Base-by-base conservation (phyloP, 2,797 vertebrate genomes). In the Darevskia nairensis region DNA sequence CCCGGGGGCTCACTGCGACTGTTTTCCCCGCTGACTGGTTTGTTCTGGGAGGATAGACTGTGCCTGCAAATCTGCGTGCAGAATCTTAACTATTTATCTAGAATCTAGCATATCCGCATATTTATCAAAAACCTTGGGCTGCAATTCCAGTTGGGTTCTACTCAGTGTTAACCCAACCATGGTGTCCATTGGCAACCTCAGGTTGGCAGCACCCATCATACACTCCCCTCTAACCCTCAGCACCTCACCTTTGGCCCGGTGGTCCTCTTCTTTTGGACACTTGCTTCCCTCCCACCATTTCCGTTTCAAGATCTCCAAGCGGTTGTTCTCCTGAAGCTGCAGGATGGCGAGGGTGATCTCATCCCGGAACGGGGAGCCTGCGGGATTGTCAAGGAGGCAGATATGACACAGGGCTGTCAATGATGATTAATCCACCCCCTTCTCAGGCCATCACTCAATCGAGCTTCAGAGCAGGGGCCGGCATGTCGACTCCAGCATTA, bases 231-330 rank as follows among this genome's bases (percentile, higher is more conserved):
- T 50, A 11, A 75, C 11, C 4, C 61, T 46, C 23, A 6, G 27
- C 13, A 39, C 92, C 97, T 97, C 95, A 98, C 98, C 98, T 97
- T 98, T 99, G 92, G 98, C 98, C 19, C 98, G 96, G 87, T 98
- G 98, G 91, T 98, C 98, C 94, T 98, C 98, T 91, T 99, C 98
- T 95, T 98, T 98, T 82, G 98, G 98, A 94, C 98, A 99, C 89
- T 98, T 98, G 75, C 98, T 97, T 77, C 98, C 98, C 87, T 98
- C 98, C 98, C 98, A 99, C 98, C 98, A 98, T 89, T 98, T 98
- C 92, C 98, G 97, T 96, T 99, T 99, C 94, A 99, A 96, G 95
- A 99, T 98, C 94, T 98, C 98, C 95, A 99, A 94, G 72, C 98
- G 96, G 96, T 98, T 98, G 95, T 98, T 98, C 96, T 99, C 98